phyloP scores from a whole-genome alignment of 2,113 vertebrate species.

The Phalacrocorax pelagicus region DNA sequence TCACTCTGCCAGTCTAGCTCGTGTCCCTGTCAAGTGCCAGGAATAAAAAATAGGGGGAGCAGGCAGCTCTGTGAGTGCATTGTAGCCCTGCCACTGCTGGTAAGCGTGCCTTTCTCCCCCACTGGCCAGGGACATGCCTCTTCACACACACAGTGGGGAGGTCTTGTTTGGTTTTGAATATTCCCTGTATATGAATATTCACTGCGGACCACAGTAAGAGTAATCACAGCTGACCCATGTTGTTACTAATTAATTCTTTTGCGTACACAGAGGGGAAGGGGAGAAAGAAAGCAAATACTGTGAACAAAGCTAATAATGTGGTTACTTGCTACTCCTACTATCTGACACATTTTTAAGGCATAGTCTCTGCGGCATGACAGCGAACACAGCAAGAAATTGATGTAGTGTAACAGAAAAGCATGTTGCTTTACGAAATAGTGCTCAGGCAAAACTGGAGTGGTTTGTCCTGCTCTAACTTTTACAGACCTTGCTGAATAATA shows the following conservation, averaged over 20 bases:
- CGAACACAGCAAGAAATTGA: background rate
- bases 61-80: background rate
- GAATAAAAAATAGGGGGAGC: background rate
- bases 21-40: background rate
- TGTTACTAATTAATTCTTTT: conserved; percentile 59
- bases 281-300: conserved; percentile 16
- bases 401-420: background rate
- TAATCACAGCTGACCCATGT: conserved; percentile 17
- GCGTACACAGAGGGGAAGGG: background rate
- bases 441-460: background rate
- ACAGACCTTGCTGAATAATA: background rate
- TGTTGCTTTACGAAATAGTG: background rate
- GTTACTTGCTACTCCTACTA: background rate
- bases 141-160: conserved; percentile 15
- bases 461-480: background rate
- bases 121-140: background rate
- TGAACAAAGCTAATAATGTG: background rate
- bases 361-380: background rate
- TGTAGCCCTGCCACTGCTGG: background rate
- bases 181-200: conserved; percentile 14
- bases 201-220: background rate
- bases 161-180: conserved; percentile 35
- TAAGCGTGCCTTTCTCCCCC: background rate
- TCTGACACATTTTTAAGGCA: background rate
- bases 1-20: background rate